phyloP scores from a whole-genome alignment of 2,797 vertebrate genomes.

The Remorina albescens region DNA sequence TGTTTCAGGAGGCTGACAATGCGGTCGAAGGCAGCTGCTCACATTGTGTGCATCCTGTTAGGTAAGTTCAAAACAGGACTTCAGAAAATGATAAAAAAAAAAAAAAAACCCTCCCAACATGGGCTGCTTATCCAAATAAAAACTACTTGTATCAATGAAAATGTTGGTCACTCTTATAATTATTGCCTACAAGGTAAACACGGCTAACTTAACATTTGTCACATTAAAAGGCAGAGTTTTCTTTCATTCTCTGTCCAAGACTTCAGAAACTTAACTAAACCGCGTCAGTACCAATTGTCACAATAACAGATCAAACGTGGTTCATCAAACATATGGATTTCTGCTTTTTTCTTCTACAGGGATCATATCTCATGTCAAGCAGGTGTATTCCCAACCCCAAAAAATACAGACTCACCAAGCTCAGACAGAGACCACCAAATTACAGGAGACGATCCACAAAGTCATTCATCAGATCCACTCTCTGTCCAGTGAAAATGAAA shows the following conservation, averaged over 20 bases:
- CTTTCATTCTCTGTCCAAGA: background rate
- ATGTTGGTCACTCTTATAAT: no score
- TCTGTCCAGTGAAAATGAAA: conserved; percentile 47
- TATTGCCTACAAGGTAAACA: background rate
- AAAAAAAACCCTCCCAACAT: background rate
- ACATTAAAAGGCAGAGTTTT: background rate
- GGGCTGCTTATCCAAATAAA: background rate
- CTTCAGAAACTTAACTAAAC: no score
- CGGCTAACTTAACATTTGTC: background rate
- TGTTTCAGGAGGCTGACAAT: conserved; percentile 46
- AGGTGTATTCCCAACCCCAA: conserved; percentile 47
- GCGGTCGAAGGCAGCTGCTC: conserved; percentile 51
- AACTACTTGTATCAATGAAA: no score
- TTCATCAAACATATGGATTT: no score
- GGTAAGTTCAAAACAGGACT: conserved; percentile 65
- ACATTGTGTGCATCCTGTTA: conserved; percentile 59
- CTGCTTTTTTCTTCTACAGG: conserved; percentile 50
- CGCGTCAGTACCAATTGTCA: no score
- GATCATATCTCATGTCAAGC: conserved; percentile 45
- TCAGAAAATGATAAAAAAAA: background rate
- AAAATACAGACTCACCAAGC: conserved; percentile 6
- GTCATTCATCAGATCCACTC: conserved; percentile 71
- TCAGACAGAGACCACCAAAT: conserved; percentile 5
- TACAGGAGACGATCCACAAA: conserved; percentile 67
- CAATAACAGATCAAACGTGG: background rate